These are phyloP conservation scores for Glomeris maerens DNA, from an alignment of 1,140 invertebrate species.

Conservation along the genomic window DNA sequence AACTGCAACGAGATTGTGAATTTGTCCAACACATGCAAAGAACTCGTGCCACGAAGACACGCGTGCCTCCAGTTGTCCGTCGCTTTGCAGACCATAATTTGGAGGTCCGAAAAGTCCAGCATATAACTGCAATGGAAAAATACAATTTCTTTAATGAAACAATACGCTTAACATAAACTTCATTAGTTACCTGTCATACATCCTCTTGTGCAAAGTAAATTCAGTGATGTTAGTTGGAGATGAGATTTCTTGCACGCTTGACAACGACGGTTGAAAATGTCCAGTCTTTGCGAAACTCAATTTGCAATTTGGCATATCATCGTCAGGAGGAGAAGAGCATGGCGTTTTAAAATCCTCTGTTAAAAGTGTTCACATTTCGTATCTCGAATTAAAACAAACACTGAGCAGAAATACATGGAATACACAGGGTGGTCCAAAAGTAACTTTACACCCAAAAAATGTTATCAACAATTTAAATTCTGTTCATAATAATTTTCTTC, in stretches of 20 bases:
- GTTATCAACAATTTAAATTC: too few species aligned
- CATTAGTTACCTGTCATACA: slow-evolving; percentile 50
- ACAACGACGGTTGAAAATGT: too few species aligned
- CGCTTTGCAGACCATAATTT: slow-evolving; percentile 70
- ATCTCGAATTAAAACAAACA: neutral
- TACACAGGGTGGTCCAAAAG: too few species aligned
- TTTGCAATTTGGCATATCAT: too few species aligned
- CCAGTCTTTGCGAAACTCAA: too few species aligned
- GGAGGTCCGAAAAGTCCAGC: slow-evolving; percentile 68
- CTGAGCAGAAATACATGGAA: too few species aligned
- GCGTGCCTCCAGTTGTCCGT: slow-evolving; percentile 82
- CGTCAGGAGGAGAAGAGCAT: slow-evolving; percentile 65
- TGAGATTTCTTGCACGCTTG: slow-evolving; percentile 16
- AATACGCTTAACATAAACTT: slow-evolving; percentile 6
- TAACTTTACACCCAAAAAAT: too few species aligned
- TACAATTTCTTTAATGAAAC: neutral
- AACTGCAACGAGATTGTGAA: slow-evolving; percentile 76
- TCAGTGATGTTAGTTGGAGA: slow-evolving; percentile 37
- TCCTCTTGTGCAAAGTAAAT: slow-evolving; percentile 48
- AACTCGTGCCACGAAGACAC: slow-evolving; percentile 56
- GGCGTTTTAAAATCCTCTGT: slow-evolving; percentile 64
- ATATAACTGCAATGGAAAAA: slow-evolving; percentile 43
- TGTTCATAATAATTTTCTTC: too few species aligned
- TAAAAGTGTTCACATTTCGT: slow-evolving; percentile 8
- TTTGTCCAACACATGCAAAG: slow-evolving; percentile 71